These are phyloP conservation scores for Thymelicus acteon DNA, from an alignment of 2,888 invertebrate species.

Conservation along the genomic window DNA sequence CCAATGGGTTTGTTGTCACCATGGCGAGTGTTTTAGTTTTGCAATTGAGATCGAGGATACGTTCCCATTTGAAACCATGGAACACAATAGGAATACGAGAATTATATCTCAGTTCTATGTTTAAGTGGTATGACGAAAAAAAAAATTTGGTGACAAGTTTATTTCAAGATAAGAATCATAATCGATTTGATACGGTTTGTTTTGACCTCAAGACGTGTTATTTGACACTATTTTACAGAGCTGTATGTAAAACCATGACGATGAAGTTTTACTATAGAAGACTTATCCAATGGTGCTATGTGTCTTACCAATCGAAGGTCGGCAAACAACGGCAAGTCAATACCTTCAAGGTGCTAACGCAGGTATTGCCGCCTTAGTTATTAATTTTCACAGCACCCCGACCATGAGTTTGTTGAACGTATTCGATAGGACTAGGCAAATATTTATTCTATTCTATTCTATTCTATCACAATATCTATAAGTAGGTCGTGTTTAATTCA, in stretches of 20 bases:
- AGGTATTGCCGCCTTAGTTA: conserved; percentile 30
- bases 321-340: conserved; percentile 47
- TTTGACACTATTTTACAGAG: conserved; percentile 3
- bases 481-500: too few species aligned
- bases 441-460: too few species aligned
- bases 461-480: too few species aligned
- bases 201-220: conserved; percentile 15
- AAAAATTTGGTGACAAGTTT: too few species aligned
- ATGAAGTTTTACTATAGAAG: conserved; percentile 12
- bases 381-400: conserved; percentile 15
- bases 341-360: conserved; percentile 47
- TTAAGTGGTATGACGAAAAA: too few species aligned
- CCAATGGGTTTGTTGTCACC: conserved; percentile 20
- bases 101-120: background rate
- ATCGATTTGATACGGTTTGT: conserved; percentile 5
- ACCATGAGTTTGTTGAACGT: background rate
- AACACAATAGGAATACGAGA: background rate
- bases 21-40: background rate
- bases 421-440: too few species aligned
- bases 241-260: conserved; percentile 19
- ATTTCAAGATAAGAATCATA: background rate
- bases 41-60: conserved; percentile 4
- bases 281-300: conserved; percentile 36
- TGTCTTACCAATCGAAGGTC: conserved; percentile 46
- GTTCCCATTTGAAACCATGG: background rate